Evolutionary conservation across 2,888 invertebrate genomes (phyloP), one percentile per base, ranked within the genome.

Genomic region (Hoplodrina ambigua): DNA sequence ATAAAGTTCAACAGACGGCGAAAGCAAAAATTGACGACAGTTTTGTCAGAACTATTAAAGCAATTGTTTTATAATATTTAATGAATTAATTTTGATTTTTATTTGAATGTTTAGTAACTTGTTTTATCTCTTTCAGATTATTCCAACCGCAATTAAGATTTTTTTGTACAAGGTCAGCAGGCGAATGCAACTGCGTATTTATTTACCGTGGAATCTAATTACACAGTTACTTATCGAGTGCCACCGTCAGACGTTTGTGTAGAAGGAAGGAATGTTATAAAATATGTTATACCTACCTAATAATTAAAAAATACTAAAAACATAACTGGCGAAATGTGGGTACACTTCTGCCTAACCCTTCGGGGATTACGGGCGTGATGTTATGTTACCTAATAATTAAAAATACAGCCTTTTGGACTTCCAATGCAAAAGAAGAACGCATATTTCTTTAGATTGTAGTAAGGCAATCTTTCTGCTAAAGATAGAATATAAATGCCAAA

Each of bases 11-110:
- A 55, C 25, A 20, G 10, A 44, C 15, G 11, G 37, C 10, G 33
- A 70, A 71, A 52, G 46, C 25, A 19, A 70, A 25, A 37, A 25
- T 55, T 20, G 7, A 20, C 6, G 46, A 41, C 41, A 37, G 13
- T 50, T 77, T 50, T 25, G 19, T 69, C 19, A 49, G 15, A 46
- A 41, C 13, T 13, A 41, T 3, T 15, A 8, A 49, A 13, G 4
- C 8, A 20, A 7, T 10, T 30, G 4, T 17, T 33, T 20, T 2
- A 15, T 17, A 17, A n/a, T 46, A 6, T 25, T n/a, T n/a, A n/a
- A n/a, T n/a, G n/a, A n/a, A n/a, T n/a, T n/a, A n/a, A 13, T 33
- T 65, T n/a, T 44, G 6, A 46, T 5, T 37, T 37, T 11, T 5
- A n/a, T 49, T 52, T 44, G 17, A 19, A 30, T 25, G 8, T 64